Conservation (phyloP, 2,797 vertebrate species). For the Xenops minutus region DNA sequence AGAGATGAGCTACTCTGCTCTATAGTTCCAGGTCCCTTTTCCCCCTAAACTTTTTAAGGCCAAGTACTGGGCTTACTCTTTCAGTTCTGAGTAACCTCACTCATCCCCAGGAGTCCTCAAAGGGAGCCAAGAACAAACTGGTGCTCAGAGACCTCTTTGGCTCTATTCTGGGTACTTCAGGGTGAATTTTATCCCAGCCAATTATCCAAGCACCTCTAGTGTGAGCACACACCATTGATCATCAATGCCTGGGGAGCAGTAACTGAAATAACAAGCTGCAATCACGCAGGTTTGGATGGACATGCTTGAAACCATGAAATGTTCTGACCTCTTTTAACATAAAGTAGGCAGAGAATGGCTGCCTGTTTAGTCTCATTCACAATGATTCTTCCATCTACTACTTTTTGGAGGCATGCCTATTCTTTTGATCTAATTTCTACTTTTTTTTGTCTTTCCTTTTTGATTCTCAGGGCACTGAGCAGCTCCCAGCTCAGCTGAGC, state of each 20-base stretch:
- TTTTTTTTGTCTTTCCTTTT: background rate
- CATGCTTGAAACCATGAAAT: background rate
- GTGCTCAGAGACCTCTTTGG: background rate
- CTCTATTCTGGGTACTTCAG: background rate
- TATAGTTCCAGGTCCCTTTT: background rate
- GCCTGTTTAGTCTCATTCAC: background rate
- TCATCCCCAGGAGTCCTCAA: background rate
- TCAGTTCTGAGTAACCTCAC: background rate
- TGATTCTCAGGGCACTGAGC: background rate
- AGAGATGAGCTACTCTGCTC: background rate
- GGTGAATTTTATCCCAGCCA: background rate
- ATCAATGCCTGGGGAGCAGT: background rate
- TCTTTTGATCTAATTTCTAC: background rate
- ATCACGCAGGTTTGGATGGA: background rate
- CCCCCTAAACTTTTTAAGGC: background rate
- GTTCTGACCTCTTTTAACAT: background rate
- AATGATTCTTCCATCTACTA: background rate
- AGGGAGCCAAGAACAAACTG: background rate
- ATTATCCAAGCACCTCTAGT: background rate
- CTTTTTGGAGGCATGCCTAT: background rate
- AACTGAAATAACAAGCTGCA: background rate
- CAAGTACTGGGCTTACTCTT: background rate
- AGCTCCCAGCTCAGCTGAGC: background rate
- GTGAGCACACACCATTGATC: background rate
- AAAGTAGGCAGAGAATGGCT: background rate